A percentile compares a stretch with the other conserved stretches of the same genome.
Conservation (phyloP, 2,113 vertebrate genomes). For the Lamprotornis superbus region DNA sequence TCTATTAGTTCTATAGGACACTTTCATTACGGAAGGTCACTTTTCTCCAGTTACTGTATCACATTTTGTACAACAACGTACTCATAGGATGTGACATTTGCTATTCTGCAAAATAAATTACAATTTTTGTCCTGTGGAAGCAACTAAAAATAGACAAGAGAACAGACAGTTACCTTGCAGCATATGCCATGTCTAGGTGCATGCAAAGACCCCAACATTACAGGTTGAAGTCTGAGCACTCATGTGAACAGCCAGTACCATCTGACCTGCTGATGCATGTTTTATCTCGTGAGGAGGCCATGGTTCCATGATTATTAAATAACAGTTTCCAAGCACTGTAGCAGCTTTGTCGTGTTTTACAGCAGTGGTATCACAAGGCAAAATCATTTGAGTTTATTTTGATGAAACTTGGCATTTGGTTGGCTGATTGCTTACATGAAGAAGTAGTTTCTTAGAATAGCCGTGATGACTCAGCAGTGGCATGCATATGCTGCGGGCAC, state of each 20-base stretch:
- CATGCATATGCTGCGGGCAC: rapidly evolving
- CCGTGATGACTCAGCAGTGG: rapidly evolving
- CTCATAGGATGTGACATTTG: conserved; percentile 40
- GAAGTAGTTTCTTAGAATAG: background rate
- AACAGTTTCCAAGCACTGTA: rapidly evolving
- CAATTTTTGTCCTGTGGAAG: background rate
- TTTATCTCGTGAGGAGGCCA: background rate
- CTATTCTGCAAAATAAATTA: conserved; percentile 38
- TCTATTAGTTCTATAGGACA: conserved; percentile 59
- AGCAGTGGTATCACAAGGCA: background rate
- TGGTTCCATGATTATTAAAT: background rate
- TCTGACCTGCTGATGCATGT: background rate
- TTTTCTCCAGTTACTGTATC: conserved; percentile 20
- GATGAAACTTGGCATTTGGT: background rate
- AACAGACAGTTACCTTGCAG: background rate
- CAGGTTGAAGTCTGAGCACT: background rate
- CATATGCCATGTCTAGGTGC: background rate
- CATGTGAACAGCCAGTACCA: rapidly evolving
- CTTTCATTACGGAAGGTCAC: conserved; percentile 66
- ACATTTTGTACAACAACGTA: conserved; percentile 10
- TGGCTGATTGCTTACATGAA: background rate
- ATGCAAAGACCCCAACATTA: background rate
- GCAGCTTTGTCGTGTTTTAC: background rate
- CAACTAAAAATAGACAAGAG: conserved; percentile 27
- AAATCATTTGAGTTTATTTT: background rate